These are phyloP conservation scores for Diplolepis rosae DNA, from an alignment of 2,888 invertebrate genomes.

Conservation along the genomic window DNA sequence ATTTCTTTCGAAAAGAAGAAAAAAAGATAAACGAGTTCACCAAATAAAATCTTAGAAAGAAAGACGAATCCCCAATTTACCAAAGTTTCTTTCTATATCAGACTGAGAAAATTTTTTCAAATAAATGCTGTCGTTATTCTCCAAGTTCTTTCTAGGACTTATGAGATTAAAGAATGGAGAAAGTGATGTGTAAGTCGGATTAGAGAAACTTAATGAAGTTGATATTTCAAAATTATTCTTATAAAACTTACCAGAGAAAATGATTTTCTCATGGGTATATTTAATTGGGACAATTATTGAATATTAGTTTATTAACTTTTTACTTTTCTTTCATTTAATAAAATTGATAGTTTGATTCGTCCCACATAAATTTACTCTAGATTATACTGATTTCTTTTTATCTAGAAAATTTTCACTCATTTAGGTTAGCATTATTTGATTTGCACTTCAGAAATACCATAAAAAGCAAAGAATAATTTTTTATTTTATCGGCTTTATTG, in stretches of 20 bases:
- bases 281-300: no score
- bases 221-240: no score
- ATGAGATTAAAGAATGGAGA: not conserved
- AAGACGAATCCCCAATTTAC: constrained; percentile 35
- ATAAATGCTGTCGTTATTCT: not conserved
- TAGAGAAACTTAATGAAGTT: not conserved
- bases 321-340: no score
- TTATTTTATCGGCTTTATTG: not conserved
- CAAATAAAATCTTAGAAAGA: not conserved
- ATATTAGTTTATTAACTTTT: no score
- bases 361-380: no score
- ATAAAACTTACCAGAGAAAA: no score
- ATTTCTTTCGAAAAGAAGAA: constrained; percentile 42
- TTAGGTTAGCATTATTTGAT: not conserved
- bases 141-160: not conserved
- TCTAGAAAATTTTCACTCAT: not conserved
- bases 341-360: no score
- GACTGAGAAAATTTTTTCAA: not conserved
- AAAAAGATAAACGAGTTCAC: constrained; percentile 10
- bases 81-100: constrained; percentile 49
- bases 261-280: no score
- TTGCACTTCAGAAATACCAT: not conserved
- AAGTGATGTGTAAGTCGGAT: not conserved
- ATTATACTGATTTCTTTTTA: no score
- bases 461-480: not conserved